A percentile compares a stretch with the other conserved stretches of the same genome.
Evolutionary conservation across 1,140 invertebrate genomes (phyloP).

Genomic region (Lordiphosa clarofinis): DNA sequence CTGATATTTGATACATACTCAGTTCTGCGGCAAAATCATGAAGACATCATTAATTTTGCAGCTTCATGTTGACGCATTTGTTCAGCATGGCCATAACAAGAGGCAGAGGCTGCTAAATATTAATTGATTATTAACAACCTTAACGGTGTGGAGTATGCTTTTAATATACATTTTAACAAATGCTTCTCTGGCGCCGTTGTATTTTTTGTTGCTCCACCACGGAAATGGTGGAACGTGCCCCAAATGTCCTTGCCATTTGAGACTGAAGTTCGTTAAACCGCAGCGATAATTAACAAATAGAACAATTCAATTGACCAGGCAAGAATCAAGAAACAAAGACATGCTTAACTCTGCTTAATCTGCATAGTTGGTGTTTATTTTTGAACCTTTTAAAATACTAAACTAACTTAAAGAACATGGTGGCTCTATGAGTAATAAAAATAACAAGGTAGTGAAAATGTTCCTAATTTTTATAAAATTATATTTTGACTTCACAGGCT

Average conservation of each 20-base stretch:
- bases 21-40: conserved; percentile 8
- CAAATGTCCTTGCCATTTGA: conserved; percentile 44
- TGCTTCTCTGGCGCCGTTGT: conserved; percentile 31
- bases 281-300: conserved; percentile 22
- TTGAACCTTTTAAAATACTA: no score
- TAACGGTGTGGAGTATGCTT: conserved; percentile 20
- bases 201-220: no score
- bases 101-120: conserved; percentile 19
- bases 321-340: conserved; percentile 4
- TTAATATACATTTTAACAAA: conserved; percentile 27
- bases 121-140: conserved; percentile 52
- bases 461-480: no score
- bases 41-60: conserved; percentile 40
- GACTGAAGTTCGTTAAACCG: conserved; percentile 31
- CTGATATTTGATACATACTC: conserved; percentile 28
- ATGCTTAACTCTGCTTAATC: not conserved
- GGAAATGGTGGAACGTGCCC: conserved; percentile 21
- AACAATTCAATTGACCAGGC: conserved; percentile 5
- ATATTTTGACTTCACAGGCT: no score
- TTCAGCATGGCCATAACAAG: conserved; percentile 36
- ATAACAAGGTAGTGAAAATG: no score
- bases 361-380: no score
- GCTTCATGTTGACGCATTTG: conserved; percentile 27
- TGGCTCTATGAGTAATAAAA: no score
- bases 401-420: no score